Conservation (phyloP, 2,113 vertebrate genomes). For the Hippocampus guttulatus region DNA sequence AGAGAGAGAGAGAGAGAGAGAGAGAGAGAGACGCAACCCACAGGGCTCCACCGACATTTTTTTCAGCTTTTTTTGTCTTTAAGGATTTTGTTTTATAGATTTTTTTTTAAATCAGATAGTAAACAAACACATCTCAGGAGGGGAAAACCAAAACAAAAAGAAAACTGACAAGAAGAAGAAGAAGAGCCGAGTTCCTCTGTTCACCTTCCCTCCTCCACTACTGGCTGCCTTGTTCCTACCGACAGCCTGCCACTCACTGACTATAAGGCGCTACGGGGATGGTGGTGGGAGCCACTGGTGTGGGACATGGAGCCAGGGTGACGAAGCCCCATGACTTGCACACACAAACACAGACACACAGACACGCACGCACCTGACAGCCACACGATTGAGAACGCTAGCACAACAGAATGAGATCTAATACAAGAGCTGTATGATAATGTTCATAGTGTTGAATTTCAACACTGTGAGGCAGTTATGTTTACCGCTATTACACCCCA, state of each 20-base stretch:
- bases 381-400: not conserved
- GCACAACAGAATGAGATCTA: not conserved
- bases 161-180: slow-evolving; percentile 76
- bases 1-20: slow-evolving; percentile 62
- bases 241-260: slow-evolving; percentile 75
- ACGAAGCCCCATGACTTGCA: slow-evolving; percentile 68
- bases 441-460: not conserved
- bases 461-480: not conserved
- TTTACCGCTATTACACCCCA: too few species aligned
- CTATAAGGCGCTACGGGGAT: slow-evolving; percentile 82
- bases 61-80: slow-evolving; percentile 82
- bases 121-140: slow-evolving; percentile 94
- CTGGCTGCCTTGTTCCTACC: slow-evolving; percentile 82
- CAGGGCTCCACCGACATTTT: slow-evolving; percentile 86
- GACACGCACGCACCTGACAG: slow-evolving; percentile 16
- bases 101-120: slow-evolving; percentile 81
- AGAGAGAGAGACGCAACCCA: slow-evolving; percentile 87
- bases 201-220: slow-evolving; percentile 95
- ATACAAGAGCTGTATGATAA: not conserved
- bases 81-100: slow-evolving; percentile 84
- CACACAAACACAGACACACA: slow-evolving; percentile 27
- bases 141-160: slow-evolving; percentile 69
- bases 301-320: slow-evolving; percentile 66
- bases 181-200: slow-evolving; percentile 79
- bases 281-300: slow-evolving; percentile 73